Evolutionary conservation across 2,113 vertebrate genomes (phyloP).

Genomic region (Epinephelus fuscoguttatus): DNA sequence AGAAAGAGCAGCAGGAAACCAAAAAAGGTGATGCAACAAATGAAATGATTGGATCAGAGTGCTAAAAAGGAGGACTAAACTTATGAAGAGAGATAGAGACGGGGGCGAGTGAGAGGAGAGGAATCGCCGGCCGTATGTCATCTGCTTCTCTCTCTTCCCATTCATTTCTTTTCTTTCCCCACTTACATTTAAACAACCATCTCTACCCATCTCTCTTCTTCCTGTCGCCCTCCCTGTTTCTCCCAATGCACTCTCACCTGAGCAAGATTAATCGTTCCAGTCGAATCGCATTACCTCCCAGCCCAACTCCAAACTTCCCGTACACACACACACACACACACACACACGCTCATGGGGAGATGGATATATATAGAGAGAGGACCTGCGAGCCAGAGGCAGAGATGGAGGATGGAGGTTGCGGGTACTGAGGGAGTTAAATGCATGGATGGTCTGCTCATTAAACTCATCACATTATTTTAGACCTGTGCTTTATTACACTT

Average conservation of each 20-base stretch:
- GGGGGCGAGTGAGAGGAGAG: slow-evolving; percentile 18
- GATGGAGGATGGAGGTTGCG: slow-evolving; percentile 36
- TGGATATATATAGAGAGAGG: slow-evolving; percentile 7
- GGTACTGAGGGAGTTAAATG: slow-evolving; percentile 66
- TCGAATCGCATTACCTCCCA: slow-evolving; percentile 83
- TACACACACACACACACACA: not conserved
- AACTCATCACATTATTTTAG: slow-evolving; percentile 85
- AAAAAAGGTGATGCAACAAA: slow-evolving; percentile 42
- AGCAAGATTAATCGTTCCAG: slow-evolving; percentile 85
- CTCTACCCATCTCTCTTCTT: slow-evolving; percentile 65
- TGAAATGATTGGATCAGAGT: slow-evolving; percentile 30
- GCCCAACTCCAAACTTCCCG: slow-evolving; percentile 60
- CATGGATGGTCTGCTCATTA: slow-evolving; percentile 81
- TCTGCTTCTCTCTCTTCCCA: slow-evolving; percentile 21
- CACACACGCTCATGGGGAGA: slow-evolving; percentile 30
- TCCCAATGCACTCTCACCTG: slow-evolving; percentile 77
- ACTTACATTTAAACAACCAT: slow-evolving; percentile 63
- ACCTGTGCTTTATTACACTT: slow-evolving; percentile 81
- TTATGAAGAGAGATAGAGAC: slow-evolving; percentile 27
- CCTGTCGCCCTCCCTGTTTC: slow-evolving; percentile 63
- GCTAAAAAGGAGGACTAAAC: slow-evolving; percentile 1
- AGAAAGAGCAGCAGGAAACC: not conserved
- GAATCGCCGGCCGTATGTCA: slow-evolving; percentile 44
- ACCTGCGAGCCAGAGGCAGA: slow-evolving; percentile 35
- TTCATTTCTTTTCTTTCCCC: slow-evolving; percentile 34